Conservation (phyloP, 2,888 invertebrate genomes). For the Nephrotoma appendiculata region DNA sequence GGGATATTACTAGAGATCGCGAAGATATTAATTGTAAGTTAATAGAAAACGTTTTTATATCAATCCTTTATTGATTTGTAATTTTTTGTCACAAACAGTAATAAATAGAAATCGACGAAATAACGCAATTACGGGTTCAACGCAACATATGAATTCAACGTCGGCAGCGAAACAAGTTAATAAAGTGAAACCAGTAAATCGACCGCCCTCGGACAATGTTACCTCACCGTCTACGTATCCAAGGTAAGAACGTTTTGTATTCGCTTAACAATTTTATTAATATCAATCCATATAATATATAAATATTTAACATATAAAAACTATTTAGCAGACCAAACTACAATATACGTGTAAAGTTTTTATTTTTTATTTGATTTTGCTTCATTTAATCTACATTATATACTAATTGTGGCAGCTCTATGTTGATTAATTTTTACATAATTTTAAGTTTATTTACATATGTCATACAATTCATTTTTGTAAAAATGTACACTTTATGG, state of each 20-base stretch:
- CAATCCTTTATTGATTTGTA: not conserved
- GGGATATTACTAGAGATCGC: constrained; percentile 59
- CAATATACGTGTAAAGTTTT: not conserved
- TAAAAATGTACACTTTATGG: not conserved
- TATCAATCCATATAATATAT: not conserved
- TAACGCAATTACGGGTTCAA: constrained; percentile 17
- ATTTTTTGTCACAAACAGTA: constrained; percentile 36
- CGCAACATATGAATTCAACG: constrained; percentile 46
- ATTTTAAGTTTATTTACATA: not conserved
- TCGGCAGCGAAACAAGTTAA: constrained; percentile 70
- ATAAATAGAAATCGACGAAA: constrained; percentile 62
- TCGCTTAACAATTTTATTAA: not conserved
- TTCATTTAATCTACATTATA: not conserved
- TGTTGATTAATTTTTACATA: not conserved
- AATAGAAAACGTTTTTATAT: not conserved
- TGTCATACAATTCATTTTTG: not conserved
- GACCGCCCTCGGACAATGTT: constrained; percentile 59
- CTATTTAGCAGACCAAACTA: not conserved
- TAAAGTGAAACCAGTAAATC: constrained; percentile 77
- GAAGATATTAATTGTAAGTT: constrained; percentile 65
- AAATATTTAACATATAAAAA: not conserved
- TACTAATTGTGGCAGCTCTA: not conserved
- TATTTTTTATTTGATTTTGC: not conserved
- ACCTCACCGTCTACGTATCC: constrained; percentile 54
- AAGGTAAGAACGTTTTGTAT: constrained; percentile 27